phyloP scores from a whole-genome alignment of 2,113 vertebrate species.

The Ptilonorhynchus violaceus region DNA sequence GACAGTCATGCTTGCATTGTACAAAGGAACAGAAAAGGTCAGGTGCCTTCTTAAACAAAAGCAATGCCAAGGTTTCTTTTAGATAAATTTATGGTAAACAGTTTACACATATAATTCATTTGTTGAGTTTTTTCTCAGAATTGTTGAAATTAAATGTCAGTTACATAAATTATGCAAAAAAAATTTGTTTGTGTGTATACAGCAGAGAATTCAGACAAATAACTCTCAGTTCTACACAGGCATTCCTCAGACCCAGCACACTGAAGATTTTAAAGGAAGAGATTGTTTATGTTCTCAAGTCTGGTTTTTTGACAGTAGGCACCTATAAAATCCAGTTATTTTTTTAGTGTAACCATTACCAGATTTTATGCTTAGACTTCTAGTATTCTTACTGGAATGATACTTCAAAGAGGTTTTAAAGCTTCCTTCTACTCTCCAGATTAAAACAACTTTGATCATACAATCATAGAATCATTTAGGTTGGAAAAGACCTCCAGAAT shows the following conservation, averaged over 20 bases:
- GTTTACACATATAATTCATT: not conserved
- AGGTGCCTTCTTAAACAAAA: constrained; percentile 41
- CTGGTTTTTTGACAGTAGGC: not conserved
- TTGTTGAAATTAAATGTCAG: not conserved
- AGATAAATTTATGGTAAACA: not conserved
- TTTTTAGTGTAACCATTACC: not conserved
- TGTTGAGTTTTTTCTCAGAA: not conserved
- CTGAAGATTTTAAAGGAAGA: not conserved
- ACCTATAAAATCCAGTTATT: not conserved
- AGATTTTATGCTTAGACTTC: not conserved
- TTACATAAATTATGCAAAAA: not conserved
- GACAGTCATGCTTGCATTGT: not conserved
- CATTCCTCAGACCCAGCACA: not conserved
- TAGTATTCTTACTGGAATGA: not conserved
- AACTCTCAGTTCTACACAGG: not conserved
- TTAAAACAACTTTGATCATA: not conserved
- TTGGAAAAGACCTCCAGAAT: too few relatives aligned
- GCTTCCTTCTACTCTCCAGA: not conserved
- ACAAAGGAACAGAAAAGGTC: constrained; percentile 41
- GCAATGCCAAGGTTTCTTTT: constrained; percentile 5
- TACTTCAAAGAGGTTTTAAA: not conserved
- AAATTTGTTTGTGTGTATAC: not conserved
- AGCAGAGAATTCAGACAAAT: not conserved
- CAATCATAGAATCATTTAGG: too few relatives aligned
- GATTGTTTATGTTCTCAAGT: not conserved